Conservation (phyloP, 2,113 vertebrate genomes). For the Aythya baeri region DNA sequence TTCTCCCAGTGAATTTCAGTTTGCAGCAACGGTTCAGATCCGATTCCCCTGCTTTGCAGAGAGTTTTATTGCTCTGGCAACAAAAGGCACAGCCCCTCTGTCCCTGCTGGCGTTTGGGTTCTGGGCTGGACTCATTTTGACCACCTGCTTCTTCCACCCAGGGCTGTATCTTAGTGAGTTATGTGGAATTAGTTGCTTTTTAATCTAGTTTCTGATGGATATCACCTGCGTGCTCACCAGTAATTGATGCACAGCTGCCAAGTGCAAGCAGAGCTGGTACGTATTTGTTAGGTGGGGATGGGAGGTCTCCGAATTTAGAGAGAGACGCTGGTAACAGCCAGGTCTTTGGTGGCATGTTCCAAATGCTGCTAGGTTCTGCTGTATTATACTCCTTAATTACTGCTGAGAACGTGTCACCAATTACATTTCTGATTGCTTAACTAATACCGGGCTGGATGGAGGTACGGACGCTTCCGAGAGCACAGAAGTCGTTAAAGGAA, state of each 20-base stretch:
- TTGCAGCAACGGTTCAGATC: background rate
- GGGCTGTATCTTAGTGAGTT: background rate
- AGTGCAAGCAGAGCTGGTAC: background rate
- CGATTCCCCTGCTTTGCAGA: background rate
- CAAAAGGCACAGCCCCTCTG: background rate
- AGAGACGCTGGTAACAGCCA: background rate
- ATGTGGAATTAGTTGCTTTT: conserved; percentile 39
- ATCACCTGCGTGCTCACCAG: background rate
- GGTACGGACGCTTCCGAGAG: background rate
- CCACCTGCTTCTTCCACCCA: conserved; percentile 7
- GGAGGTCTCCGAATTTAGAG: background rate
- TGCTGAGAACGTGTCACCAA: conserved; percentile 17
- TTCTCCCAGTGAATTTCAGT: background rate
- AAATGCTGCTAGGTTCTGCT: background rate
- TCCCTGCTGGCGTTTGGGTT: background rate
- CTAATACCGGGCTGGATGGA: background rate
- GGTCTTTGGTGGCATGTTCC: background rate
- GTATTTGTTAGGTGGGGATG: background rate
- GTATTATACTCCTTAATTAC: background rate
- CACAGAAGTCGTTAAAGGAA: conserved; percentile 10
- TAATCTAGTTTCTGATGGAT: conserved; percentile 39
- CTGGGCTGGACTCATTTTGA: background rate
- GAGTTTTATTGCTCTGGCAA: background rate
- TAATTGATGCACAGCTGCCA: background rate
- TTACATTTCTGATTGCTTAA: background rate